Conservation (phyloP, 2,888 invertebrate species). For the Apodemia hepburni region DNA sequence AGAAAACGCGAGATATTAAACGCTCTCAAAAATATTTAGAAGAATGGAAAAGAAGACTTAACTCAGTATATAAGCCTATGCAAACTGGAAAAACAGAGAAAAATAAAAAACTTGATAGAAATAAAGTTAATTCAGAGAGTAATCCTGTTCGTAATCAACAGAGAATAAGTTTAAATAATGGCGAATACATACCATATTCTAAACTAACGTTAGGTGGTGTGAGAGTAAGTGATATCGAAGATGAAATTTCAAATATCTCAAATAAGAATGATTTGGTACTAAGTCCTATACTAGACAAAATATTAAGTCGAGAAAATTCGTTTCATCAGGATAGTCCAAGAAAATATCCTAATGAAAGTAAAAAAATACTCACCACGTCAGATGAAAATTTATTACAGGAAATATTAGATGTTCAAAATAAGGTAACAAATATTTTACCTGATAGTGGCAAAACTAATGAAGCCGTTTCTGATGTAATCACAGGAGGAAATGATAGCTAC, state of each 20-base stretch:
- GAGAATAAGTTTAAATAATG: slow-evolving; percentile 42
- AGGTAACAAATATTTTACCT: slow-evolving; percentile 52
- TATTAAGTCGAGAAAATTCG: slow-evolving; percentile 60
- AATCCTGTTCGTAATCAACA: slow-evolving; percentile 17
- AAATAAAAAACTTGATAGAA: slow-evolving; percentile 28
- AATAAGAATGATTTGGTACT: slow-evolving; percentile 53
- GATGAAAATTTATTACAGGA: slow-evolving; percentile 70
- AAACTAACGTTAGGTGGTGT: slow-evolving; percentile 69
- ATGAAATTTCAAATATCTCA: slow-evolving; percentile 54
- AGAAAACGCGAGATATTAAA: slow-evolving; percentile 27
- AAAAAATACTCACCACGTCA: slow-evolving; percentile 57
- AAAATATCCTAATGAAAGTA: slow-evolving; percentile 34
- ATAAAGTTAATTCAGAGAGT: slow-evolving; percentile 19
- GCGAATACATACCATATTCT: slow-evolving; percentile 71
- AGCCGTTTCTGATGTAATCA: slow-evolving; percentile 30
- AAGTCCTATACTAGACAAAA: slow-evolving; percentile 62
- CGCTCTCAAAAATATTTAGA: slow-evolving; percentile 30
- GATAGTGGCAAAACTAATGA: slow-evolving; percentile 33
- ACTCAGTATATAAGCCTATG: background rate
- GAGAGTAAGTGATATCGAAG: slow-evolving; percentile 62
- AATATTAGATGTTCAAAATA: slow-evolving; percentile 61
- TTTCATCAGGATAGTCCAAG: slow-evolving; percentile 45
- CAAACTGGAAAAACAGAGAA: slow-evolving; percentile 3
- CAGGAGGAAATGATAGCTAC: slow-evolving; percentile 52
- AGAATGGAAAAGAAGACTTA: slow-evolving; percentile 8